Conservation (phyloP, 2,113 vertebrate species). For the Cervus canadensis region DNA sequence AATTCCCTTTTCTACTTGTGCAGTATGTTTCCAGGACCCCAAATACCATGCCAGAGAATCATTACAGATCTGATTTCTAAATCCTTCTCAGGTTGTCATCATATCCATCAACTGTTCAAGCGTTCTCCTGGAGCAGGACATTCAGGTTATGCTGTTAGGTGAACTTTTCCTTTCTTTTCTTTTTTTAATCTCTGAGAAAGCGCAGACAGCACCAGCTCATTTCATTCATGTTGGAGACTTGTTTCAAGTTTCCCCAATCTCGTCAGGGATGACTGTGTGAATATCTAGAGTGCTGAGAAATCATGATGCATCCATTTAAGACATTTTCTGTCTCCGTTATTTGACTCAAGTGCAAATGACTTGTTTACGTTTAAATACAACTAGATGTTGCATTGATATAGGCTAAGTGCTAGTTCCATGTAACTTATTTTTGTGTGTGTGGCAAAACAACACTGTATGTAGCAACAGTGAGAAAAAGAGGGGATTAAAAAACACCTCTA, state of each 20-base stretch:
- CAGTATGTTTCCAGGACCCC: not conserved
- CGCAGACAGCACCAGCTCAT: not conserved
- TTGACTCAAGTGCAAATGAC: not conserved
- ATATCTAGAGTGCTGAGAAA: not conserved
- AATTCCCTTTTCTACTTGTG: not conserved
- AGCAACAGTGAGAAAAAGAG: not conserved
- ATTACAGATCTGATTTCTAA: too few relatives aligned
- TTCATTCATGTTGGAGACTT: not conserved
- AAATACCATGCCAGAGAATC: fast-evolving
- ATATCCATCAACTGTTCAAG: fast-evolving
- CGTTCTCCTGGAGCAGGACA: fast-evolving
- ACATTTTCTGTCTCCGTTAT: not conserved
- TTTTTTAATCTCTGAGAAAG: not conserved
- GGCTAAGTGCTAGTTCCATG: not conserved
- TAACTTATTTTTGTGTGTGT: not conserved
- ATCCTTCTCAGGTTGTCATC: fast-evolving
- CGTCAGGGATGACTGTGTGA: not conserved
- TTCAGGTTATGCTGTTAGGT: not conserved
- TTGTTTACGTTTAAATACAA: not conserved
- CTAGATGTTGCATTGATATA: not conserved
- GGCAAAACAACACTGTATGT: not conserved
- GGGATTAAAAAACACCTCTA: not conserved
- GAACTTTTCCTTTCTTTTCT: not conserved
- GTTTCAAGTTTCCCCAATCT: fast-evolving
- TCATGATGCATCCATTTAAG: not conserved